These are phyloP conservation scores for Salvator merianae DNA, from an alignment of 2,113 vertebrate genomes.

Conservation along the genomic window DNA sequence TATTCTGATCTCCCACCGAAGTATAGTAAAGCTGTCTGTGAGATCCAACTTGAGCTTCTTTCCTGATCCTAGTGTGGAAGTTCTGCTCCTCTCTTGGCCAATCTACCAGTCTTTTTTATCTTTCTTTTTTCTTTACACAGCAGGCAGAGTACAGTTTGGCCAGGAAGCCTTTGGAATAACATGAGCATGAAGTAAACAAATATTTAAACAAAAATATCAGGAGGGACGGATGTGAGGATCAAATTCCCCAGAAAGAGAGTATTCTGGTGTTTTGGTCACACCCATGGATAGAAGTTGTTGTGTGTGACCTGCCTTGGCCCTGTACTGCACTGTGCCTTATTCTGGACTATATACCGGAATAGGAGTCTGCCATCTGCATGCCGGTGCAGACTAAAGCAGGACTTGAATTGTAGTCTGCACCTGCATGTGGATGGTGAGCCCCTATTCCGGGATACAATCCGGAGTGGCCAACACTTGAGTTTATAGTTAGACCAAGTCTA, in stretches of 20 bases:
- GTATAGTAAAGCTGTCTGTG: background rate
- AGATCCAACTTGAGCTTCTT: background rate
- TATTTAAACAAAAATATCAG: conserved; percentile 23
- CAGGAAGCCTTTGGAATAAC: background rate
- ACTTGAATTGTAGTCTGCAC: too few relatives aligned
- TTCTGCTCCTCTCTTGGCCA: background rate
- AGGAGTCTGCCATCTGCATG: too few relatives aligned
- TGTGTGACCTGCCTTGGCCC: background rate
- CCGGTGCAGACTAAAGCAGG: too few relatives aligned
- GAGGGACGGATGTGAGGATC: background rate
- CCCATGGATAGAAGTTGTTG: background rate
- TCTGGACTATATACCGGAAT: too few relatives aligned
- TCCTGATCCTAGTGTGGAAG: too few relatives aligned
- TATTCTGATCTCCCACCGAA: background rate
- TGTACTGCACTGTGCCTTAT: background rate
- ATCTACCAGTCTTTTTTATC: too few relatives aligned
- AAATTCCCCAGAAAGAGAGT: background rate
- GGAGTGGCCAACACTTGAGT: background rate
- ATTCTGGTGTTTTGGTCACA: background rate
- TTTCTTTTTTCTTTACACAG: background rate
- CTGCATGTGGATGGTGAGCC: too few relatives aligned
- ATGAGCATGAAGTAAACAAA: conserved; percentile 14
- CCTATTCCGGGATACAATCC: too few relatives aligned
- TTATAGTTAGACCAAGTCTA: background rate
- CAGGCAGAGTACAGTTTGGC: background rate